Conservation (phyloP, 1,140 invertebrate species). For the Triops longicaudatus region DNA sequence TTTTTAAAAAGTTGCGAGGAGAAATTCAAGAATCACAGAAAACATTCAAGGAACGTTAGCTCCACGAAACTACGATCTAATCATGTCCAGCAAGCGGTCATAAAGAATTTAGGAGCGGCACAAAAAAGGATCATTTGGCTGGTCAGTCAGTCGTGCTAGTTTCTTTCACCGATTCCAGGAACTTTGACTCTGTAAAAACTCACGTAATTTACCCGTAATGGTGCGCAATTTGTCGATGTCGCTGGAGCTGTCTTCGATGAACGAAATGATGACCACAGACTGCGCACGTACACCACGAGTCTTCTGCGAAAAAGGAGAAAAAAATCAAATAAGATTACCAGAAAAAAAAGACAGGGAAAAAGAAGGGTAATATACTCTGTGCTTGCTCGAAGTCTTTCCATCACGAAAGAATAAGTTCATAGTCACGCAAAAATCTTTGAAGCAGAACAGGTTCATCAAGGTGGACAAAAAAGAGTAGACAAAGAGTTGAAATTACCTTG, state of each 20-base stretch:
- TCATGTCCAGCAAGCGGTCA: too few species aligned
- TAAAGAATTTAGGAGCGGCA: too few species aligned
- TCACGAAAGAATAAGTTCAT: background rate
- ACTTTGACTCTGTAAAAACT: background rate
- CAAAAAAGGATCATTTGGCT: too few species aligned
- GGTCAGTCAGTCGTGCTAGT: too few species aligned
- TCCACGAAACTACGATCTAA: too few species aligned
- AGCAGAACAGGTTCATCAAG: background rate
- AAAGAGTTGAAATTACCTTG: background rate
- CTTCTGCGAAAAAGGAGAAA: background rate
- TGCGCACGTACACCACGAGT: background rate
- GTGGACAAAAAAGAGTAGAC: background rate
- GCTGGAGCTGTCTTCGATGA: constrained; percentile 10
- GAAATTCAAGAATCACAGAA: too few species aligned
- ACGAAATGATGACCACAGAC: constrained; percentile 12
- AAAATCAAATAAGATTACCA: too few species aligned
- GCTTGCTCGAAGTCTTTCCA: background rate
- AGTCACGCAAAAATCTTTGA: background rate
- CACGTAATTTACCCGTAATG: background rate
- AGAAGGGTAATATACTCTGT: background rate
- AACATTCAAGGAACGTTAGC: too few species aligned
- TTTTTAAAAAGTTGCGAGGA: too few species aligned
- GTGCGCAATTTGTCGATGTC: constrained; percentile 14
- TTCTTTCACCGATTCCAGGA: too few species aligned
- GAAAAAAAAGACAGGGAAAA: background rate